These are phyloP conservation scores for Periophthalmus modestus DNA, from an alignment of 2,113 vertebrate genomes.

Conservation along the genomic window DNA sequence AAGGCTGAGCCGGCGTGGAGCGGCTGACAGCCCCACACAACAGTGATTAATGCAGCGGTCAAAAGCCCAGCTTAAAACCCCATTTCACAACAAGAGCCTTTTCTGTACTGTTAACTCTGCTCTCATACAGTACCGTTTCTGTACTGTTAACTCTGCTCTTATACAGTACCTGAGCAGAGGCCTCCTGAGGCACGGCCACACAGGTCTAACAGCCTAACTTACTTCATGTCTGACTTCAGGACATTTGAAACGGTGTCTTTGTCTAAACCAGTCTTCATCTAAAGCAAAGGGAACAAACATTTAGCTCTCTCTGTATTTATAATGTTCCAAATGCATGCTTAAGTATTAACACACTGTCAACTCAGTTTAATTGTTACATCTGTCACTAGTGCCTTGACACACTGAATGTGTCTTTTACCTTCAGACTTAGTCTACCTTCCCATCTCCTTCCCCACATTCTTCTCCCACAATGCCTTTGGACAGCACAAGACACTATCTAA, in stretches of 20 bases:
- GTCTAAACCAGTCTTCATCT: not conserved
- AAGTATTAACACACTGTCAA: too few species aligned
- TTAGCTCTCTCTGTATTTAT: too few species aligned
- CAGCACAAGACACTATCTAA: not conserved
- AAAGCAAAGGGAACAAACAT: not conserved
- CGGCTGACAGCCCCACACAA: conserved; percentile 76
- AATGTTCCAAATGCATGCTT: too few species aligned
- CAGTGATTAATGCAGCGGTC: conserved; percentile 74
- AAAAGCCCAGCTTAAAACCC: conserved; percentile 54
- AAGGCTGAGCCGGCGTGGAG: conserved; percentile 79
- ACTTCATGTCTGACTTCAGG: not conserved
- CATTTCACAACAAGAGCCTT: conserved; percentile 29
- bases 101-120: conserved; percentile 5
- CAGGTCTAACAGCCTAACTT: not conserved
- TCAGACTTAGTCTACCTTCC: not conserved
- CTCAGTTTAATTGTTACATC: too few species aligned
- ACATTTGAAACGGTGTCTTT: not conserved
- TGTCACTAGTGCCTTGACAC: not conserved
- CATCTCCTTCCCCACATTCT: not conserved
- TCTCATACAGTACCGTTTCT: conserved; percentile 13
- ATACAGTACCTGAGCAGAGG: conserved; percentile 7
- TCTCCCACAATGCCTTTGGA: not conserved
- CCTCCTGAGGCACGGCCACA: not conserved
- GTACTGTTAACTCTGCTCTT: conserved; percentile 8
- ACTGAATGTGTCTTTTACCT: not conserved